Evolutionary conservation across 2,113 vertebrate genomes (phyloP).

Genomic region (Panthera uncia): DNA sequence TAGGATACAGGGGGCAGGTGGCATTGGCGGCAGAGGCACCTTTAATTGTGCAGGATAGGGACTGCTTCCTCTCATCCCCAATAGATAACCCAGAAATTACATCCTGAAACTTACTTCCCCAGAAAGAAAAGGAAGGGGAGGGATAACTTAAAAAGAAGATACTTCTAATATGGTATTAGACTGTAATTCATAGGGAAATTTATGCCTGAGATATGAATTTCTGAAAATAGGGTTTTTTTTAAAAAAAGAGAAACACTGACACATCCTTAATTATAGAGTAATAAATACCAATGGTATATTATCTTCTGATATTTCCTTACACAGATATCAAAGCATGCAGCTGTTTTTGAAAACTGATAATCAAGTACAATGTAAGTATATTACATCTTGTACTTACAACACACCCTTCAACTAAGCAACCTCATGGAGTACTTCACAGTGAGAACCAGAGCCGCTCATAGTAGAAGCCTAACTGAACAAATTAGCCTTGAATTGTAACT

Average conservation of each 20-base stretch:
- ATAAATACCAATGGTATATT: conserved; percentile 86
- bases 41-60: neutral
- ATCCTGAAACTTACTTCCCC: conserved; percentile 57
- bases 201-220: conserved; percentile 85
- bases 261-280: conserved; percentile 87
- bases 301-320: conserved; percentile 84
- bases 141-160: conserved; percentile 67
- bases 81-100: conserved; percentile 69
- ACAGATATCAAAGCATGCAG: conserved; percentile 77
- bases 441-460: conserved; percentile 65
- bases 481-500: conserved; percentile 78
- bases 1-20: neutral
- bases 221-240: conserved; percentile 83
- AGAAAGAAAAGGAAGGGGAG: conserved; percentile 65
- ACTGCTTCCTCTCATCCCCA: conserved; percentile 19
- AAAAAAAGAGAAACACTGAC: conserved; percentile 84
- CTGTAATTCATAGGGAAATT: conserved; percentile 81
- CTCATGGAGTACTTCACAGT: conserved; percentile 51
- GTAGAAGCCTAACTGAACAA: conserved; percentile 73
- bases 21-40: neutral
- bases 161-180: conserved; percentile 75
- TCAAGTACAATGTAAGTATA: conserved; percentile 71
- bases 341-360: conserved; percentile 85
- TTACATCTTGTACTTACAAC: conserved; percentile 74
- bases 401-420: conserved; percentile 66